Conservation (phyloP, 2,888 invertebrate species). For the Papilio demoleus region DNA sequence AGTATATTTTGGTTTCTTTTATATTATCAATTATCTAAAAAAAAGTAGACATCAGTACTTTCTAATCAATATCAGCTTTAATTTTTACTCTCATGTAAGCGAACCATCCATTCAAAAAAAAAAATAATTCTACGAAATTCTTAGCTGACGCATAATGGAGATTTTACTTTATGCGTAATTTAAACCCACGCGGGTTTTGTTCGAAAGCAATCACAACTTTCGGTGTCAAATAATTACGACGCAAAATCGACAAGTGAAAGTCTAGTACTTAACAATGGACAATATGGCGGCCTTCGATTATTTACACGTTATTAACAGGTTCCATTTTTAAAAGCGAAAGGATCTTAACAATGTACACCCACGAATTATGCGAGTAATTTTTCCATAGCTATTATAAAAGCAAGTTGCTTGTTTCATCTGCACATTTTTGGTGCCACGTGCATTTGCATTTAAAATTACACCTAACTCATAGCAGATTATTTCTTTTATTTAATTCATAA, state of each 20-base stretch:
- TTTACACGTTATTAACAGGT: background rate
- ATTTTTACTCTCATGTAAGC: too few species aligned
- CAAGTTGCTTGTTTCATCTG: background rate
- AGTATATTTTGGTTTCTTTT: too few species aligned
- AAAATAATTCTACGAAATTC: background rate
- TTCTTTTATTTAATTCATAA: too few species aligned
- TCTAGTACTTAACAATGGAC: slow-evolving; percentile 25
- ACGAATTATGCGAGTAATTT: background rate
- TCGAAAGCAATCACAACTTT: slow-evolving; percentile 34
- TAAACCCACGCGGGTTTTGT: slow-evolving; percentile 23
- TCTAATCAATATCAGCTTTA: too few species aligned
- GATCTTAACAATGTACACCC: background rate
- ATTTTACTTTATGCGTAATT: slow-evolving; percentile 18
- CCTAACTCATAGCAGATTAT: background rate
- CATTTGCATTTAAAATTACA: background rate
- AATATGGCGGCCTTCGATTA: slow-evolving; percentile 5
- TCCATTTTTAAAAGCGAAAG: slow-evolving; percentile 2
- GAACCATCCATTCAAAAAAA: too few species aligned
- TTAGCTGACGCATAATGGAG: background rate
- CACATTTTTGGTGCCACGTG: background rate
- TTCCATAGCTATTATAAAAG: background rate
- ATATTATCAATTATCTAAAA: too few species aligned
- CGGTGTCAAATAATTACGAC: slow-evolving; percentile 30
- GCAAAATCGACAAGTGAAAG: slow-evolving; percentile 31
- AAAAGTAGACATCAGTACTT: too few species aligned